Conservation (phyloP, 2,797 vertebrate species). For the Cottoperca gobio region DNA sequence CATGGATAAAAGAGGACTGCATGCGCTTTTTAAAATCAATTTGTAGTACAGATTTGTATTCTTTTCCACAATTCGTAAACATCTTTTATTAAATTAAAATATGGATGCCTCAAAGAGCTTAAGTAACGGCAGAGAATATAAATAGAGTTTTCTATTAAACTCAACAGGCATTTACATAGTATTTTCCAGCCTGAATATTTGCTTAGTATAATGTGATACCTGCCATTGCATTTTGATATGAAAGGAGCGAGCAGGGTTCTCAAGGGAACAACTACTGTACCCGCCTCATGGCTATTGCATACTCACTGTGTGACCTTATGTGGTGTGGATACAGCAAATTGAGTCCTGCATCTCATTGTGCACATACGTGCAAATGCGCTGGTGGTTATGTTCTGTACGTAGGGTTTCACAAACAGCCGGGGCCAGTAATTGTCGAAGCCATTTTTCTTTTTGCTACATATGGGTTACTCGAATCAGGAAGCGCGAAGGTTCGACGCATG, state of each 20-base stretch:
- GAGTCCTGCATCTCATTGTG: constrained; percentile 43
- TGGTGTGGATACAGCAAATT: constrained; percentile 44
- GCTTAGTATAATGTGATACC: constrained; percentile 51
- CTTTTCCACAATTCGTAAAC: constrained; percentile 18
- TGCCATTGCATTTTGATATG: constrained; percentile 54
- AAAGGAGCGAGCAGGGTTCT: constrained; percentile 36
- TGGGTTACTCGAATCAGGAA: constrained; percentile 25
- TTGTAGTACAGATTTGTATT: constrained; percentile 21
- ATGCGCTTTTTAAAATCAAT: constrained; percentile 16
- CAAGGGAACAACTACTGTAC: constrained; percentile 36
- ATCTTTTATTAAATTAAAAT: constrained; percentile 44
- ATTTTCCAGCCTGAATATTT: constrained; percentile 49
- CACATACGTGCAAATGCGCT: constrained; percentile 12
- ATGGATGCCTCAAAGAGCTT: constrained; percentile 7
- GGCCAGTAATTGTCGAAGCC: constrained; percentile 32
- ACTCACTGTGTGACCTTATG: constrained; percentile 40
- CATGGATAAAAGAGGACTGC: background rate
- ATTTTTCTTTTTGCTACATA: background rate
- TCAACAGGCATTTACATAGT: constrained; percentile 47
- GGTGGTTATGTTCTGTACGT: constrained; percentile 8
- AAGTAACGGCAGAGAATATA: constrained; percentile 24
- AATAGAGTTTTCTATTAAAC: constrained; percentile 48
- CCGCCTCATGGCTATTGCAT: constrained; percentile 26
- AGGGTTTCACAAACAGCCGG: constrained; percentile 25
- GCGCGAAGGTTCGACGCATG: constrained; percentile 18